Base-by-base conservation (phyloP, 2,888 invertebrate species). In the Gibbula magus region DNA sequence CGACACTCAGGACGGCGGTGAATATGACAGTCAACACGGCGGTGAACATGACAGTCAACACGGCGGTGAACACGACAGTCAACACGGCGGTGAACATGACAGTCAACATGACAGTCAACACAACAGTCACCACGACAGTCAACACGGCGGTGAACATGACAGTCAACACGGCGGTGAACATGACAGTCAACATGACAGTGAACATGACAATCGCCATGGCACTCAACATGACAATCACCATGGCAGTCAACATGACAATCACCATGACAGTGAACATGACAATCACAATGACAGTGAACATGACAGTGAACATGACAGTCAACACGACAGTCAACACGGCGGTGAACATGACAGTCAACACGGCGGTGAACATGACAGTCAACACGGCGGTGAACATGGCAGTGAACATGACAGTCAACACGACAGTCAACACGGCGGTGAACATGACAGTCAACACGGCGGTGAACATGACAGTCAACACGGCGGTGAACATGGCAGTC, bases 221-320 rank as follows among this genome's bases (percentile, higher is more conserved):
- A 53, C 73, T 74, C 74, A 79, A 5, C 53, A 74, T 79, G 53
- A 79, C 5, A 52, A 53, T 52, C 73, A 74, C 51, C 73, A 73
- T 35, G 32, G 3, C 54, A 53, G 53, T 54, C 74, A 53, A 32
- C 74, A 73, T 73, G 35, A 53, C 32, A 53, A 53, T 29, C 56
- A 54, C 54, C 7, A 29, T 29, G n/a, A 5, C 29, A 67, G n/a
- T 2, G n/a, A 67, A 5, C 22, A 7, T n/a, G 18, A 67, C 25
- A 22, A 8, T 25, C 20, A 67, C 67, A 25, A 25, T 25, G 18
- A 25, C 67, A 20, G 53, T 3, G 16, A 1, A 10, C n/a, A n/a
- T 13, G 16, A 20, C n/a, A 53, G 53, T 53, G 20, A 5, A 53
- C n/a, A 4, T 53, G 53, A 53, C 53, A 4, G 16, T 53, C 18